Evolutionary conservation across 2,113 vertebrate species (phyloP), one percentile per base, ranked within the genome.

Genomic region (Synchiropus splendidus): DNA sequence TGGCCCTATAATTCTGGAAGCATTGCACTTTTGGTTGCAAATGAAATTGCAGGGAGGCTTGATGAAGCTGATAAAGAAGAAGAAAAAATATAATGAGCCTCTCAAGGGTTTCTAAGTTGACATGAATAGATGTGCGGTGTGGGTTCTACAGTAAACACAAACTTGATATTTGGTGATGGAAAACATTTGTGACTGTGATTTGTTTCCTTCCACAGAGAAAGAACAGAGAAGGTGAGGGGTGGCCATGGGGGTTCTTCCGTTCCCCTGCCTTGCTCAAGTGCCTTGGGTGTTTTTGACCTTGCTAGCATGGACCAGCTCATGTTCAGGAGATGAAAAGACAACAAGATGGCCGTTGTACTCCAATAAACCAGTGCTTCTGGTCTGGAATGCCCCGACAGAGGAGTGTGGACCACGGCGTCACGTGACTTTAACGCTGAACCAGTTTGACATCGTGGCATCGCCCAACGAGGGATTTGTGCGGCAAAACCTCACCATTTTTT

Each of bases 401-500:
- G 86, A 87, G 13, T 90, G 88, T 49, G 35, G n/a, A 2, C 78
- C 83, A 0, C 66, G 81, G 9, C 76, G 81, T 18, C 2, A 61
- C 1, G 62, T 88, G 9, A 54, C 46, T 9, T 76, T 90, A 32
- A 67, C 64, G 8, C 39, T 88, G 53, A 64, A 79, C 2, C 80
- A 75, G 53, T 89, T 88, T 56, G 58, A 86, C 37, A 85, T 89
- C 15, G 77, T 89, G 9, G 82, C 79, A 0, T 85, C 85, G 2
- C 78, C 83, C 12, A 87, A 82, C 18, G 86, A 89, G 63, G 85
- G 75, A 54, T 90, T 90, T 44, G 77, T 82, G 13, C 77, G 75
- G 0, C 85, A 86, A 53, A 87, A 86, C 51, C 72, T 90, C 45
- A 89, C 88, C 2, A 86, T 89, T 40, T 89, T 89, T 63, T 90